phyloP scores from a whole-genome alignment of 2,888 invertebrate genomes.

The Parnassius smintheus region DNA sequence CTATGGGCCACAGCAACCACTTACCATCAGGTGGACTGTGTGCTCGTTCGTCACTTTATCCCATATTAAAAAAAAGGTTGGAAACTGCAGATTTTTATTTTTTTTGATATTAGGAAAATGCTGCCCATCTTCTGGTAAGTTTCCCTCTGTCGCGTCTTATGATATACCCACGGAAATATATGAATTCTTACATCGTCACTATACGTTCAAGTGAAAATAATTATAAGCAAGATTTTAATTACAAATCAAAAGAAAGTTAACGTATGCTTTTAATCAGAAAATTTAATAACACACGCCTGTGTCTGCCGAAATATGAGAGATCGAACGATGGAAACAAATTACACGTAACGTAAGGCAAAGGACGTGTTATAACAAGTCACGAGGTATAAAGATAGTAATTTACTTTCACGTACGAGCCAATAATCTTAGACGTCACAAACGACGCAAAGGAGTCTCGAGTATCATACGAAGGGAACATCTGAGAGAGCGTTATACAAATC shows the following conservation, averaged over 20 bases:
- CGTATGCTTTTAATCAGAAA: slow-evolving; percentile 17
- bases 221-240: no score
- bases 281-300: slow-evolving; percentile 11
- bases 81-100: no score
- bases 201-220: no score
- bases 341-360: slow-evolving; percentile 15
- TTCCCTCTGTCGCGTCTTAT: no score
- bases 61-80: no score
- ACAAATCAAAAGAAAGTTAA: background rate
- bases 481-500: slow-evolving; percentile 7
- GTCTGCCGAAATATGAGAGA: slow-evolving; percentile 13
- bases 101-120: no score
- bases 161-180: no score
- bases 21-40: no score
- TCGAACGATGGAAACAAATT: slow-evolving; percentile 20
- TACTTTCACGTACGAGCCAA: slow-evolving; percentile 32
- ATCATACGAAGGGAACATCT: slow-evolving; percentile 20
- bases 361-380: slow-evolving; percentile 25
- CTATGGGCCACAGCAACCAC: no score
- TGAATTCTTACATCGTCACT: no score
- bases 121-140: no score
- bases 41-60: no score
- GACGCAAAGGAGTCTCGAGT: slow-evolving; percentile 28
- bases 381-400: slow-evolving; percentile 29
- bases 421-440: slow-evolving; percentile 29